Evolutionary conservation across 1,140 invertebrate species (phyloP).

Genomic region (Anastatus disparis): DNA sequence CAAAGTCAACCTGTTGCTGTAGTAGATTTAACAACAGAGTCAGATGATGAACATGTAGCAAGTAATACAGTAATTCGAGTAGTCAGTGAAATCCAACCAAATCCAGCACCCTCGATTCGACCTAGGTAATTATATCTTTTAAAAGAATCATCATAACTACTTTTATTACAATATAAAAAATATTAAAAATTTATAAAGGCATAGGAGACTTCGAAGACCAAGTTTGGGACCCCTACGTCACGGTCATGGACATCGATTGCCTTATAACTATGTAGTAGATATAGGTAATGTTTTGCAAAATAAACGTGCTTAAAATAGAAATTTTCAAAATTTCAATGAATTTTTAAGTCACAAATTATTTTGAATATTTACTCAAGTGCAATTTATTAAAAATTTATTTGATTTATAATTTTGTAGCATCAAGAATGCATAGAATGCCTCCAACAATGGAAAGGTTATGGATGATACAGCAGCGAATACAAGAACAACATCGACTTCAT

Average conservation of each 20-base stretch:
- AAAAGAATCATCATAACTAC: too few species aligned
- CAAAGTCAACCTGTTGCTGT: constrained; percentile 66
- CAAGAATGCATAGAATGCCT: constrained; percentile 70
- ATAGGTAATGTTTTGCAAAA: constrained; percentile 34
- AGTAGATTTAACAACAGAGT: constrained; percentile 75
- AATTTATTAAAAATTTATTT: neutral
- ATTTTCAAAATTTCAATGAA: constrained; percentile 1
- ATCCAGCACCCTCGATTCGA: constrained; percentile 22
- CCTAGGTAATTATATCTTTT: constrained; percentile 16
- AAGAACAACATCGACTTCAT: constrained; percentile 72
- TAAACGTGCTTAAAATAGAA: neutral
- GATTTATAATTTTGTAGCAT: constrained; percentile 14
- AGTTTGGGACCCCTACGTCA: constrained; percentile 40
- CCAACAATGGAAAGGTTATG: constrained; percentile 79
- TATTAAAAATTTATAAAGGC: constrained; percentile 41
- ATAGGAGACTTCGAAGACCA: constrained; percentile 44
- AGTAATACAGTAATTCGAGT: constrained; percentile 13
- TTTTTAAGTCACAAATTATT: too few species aligned
- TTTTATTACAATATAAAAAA: neutral
- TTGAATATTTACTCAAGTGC: too few species aligned
- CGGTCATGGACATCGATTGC: constrained; percentile 37
- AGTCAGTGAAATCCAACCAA: constrained; percentile 26
- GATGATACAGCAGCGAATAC: constrained; percentile 78
- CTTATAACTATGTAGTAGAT: constrained; percentile 32
- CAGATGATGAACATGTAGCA: constrained; percentile 69